Base-by-base conservation (phyloP, 1,140 invertebrate species). In the Drosophila sechellia region DNA sequence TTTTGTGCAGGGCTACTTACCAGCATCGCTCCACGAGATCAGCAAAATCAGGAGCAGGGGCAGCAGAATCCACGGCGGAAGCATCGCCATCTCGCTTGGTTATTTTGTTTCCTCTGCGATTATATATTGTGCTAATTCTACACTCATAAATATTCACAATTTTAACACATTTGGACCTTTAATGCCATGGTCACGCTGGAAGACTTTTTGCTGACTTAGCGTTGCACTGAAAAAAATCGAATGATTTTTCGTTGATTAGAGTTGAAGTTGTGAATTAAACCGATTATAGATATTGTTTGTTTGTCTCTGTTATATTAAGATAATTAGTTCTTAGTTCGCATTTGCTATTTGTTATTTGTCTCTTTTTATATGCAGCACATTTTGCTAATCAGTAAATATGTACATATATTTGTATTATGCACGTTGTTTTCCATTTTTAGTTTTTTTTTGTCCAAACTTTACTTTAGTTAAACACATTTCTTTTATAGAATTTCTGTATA, bases 131-230 rank as follows among this genome's bases (percentile, higher is more conserved):
- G 48, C 66, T 56, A 69, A 56, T 70, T 63, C 20, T 20, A 69
- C 39, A 25, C 42, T 17, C 25, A 42, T 56, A 64, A 64, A 70
- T 69, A 40, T 56, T 70, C 22, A 66, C 31, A 69, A 31, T 56
- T n/a, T 70, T 70, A 70, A 55, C 66, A 70, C 66, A 56, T 70
- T 56, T 48, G 66, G 35, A n/a, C 2, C 27, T 56, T 49, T 56
- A 57, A 69, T 56, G 66, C 66, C 66, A 70, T 70, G 64, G n/a
- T 70, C 64, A 69, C 66, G 66, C 22, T 40, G 66, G 50, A 40
- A 69, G 64, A 48, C 52, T 57, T 49, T 66, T 54, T 37, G 61
- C 40, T 68, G 49, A 68, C 64, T 70, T 70, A 56, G 63, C 64
- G 66, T 3, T 56, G 64, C 66, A 70, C 66, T 70, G 66, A 69